phyloP scores from a whole-genome alignment of 1,140 invertebrate species.

The Drosophila repleta region DNA sequence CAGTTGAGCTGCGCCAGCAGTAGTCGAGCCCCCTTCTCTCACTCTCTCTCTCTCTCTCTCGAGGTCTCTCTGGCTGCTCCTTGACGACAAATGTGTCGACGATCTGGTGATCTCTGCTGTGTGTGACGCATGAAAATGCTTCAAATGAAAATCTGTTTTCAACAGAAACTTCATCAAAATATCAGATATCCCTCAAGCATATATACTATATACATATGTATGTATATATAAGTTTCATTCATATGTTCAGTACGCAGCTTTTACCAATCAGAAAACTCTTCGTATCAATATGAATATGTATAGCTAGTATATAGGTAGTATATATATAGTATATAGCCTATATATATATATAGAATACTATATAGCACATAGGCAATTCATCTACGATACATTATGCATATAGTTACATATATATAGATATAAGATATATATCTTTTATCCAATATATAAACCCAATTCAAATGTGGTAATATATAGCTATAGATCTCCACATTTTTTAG shows the following conservation, averaged over 20 bases:
- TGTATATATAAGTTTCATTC: conserved; percentile 3
- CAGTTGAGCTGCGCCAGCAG: conserved; percentile 31
- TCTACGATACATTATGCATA: too few species aligned
- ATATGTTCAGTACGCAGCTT: conserved; percentile 6
- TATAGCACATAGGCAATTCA: too few species aligned
- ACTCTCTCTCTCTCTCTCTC: neutral
- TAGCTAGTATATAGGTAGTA: too few species aligned
- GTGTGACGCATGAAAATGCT: conserved; percentile 28
- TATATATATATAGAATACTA: too few species aligned
- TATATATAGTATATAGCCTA: too few species aligned
- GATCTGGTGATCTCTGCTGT: conserved; percentile 14
- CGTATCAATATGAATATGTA: too few species aligned
- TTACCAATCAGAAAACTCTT: conserved; percentile 15
- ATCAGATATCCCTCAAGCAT: conserved; percentile 20
- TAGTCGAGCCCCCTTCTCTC: conserved; percentile 8
- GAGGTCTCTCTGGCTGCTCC: neutral
- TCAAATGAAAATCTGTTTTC: conserved; percentile 37
- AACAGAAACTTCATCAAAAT: conserved; percentile 20
- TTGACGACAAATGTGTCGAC: neutral
- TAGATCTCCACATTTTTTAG: too few species aligned
- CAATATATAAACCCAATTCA: too few species aligned
- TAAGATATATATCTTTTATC: too few species aligned
- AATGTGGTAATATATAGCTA: too few species aligned
- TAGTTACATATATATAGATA: too few species aligned
- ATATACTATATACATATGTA: neutral